Evolutionary conservation across 2,113 vertebrate genomes (phyloP).

Genomic region (Oncorhynchus tshawytscha): DNA sequence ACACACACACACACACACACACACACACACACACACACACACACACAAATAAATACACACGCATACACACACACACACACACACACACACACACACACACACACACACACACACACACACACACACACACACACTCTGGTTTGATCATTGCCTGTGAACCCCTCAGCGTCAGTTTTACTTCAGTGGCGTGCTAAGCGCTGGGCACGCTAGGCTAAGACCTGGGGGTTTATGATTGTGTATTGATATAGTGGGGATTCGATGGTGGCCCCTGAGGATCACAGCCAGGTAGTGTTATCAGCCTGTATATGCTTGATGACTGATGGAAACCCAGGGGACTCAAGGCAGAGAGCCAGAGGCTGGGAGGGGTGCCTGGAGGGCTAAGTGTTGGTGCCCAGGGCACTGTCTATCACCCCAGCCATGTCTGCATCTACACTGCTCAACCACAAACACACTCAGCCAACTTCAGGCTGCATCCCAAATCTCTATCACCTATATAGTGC

Average conservation of each 20-base stretch:
- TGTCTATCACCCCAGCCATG: conserved; percentile 11
- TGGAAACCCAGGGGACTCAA: conserved; percentile 2
- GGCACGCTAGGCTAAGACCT: background rate
- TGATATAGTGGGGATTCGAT: background rate
- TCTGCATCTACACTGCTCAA: conserved; percentile 11
- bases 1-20: too few species aligned
- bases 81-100: too few species aligned
- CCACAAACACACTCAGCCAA: background rate
- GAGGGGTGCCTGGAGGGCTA: conserved; percentile 3
- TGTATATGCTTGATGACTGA: conserved; percentile 13
- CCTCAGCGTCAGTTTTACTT: background rate
- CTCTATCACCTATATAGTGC: too few species aligned
- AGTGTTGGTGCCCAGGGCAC: conserved; percentile 1
- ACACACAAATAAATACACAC: too few species aligned
- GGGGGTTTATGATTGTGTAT: background rate
- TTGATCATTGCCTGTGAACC: background rate
- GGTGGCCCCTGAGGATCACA: background rate
- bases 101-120: too few species aligned
- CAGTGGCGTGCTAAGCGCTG: background rate
- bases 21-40: too few species aligned
- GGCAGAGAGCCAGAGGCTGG: conserved; percentile 4
- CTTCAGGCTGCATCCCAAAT: background rate
- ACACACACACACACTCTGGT: too few species aligned
- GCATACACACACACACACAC: too few species aligned
- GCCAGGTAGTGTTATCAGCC: background rate